Conservation (phyloP, 1,140 invertebrate species). For the Cotesia vestalis region DNA sequence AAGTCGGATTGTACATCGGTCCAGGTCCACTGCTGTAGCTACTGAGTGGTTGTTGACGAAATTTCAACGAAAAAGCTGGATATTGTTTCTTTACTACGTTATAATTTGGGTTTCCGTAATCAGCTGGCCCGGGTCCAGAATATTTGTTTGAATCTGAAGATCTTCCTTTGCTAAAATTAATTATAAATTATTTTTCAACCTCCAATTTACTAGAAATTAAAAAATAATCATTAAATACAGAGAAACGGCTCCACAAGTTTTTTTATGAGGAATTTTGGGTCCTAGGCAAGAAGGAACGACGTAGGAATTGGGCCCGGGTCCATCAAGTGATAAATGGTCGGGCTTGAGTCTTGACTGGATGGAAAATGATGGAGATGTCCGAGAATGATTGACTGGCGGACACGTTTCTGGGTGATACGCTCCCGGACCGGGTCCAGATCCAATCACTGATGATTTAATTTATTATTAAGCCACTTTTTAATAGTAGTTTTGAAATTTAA, state of each 20-base stretch:
- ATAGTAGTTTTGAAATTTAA: not conserved
- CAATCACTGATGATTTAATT: conserved; percentile 15
- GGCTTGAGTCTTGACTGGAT: conserved; percentile 41
- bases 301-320: conserved; percentile 57
- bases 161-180: conserved; percentile 24
- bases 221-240: conserved; percentile 47
- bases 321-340: conserved; percentile 31
- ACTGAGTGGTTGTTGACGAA: conserved; percentile 24
- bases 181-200: conserved; percentile 28
- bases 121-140: conserved; percentile 56
- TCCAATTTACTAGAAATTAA: conserved; percentile 18
- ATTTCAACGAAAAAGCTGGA: conserved; percentile 55
- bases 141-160: not conserved
- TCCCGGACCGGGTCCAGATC: conserved; percentile 55
- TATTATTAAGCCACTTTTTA: conserved; percentile 29
- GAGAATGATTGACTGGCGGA: conserved; percentile 52
- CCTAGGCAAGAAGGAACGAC: conserved; percentile 56
- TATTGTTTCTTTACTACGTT: conserved; percentile 47
- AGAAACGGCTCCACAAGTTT: conserved; percentile 53
- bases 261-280: conserved; percentile 57
- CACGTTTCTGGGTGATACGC: conserved; percentile 56
- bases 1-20: conserved; percentile 50
- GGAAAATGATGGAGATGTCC: conserved; percentile 51
- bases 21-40: conserved; percentile 45
- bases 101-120: conserved; percentile 45